Percentiles rank a stretch among this genome's conserved stretches.
Evolutionary conservation across 2,888 invertebrate genomes (phyloP).

Genomic region (Plagodis dolabraria): DNA sequence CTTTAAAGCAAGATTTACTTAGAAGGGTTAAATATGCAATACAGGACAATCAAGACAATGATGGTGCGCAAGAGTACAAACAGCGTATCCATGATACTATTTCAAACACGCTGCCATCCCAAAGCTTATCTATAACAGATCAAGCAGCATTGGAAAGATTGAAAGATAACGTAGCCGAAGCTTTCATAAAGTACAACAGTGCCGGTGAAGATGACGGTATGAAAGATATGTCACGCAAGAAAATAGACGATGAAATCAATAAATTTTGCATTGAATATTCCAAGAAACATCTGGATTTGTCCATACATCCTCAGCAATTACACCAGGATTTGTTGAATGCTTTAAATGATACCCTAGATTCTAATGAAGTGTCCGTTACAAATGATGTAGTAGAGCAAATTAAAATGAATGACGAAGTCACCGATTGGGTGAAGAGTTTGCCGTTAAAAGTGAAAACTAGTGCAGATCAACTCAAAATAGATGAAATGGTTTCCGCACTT

Average conservation of each 20-base stretch:
- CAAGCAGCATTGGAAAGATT: conserved; percentile 52
- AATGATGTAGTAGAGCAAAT: conserved; percentile 53
- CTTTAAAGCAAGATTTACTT: conserved; percentile 45
- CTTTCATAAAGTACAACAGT: conserved; percentile 61
- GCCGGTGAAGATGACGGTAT: conserved; percentile 41
- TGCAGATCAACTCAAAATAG: conserved; percentile 41
- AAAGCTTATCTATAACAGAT: conserved; percentile 45
- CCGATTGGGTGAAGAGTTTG: conserved; percentile 52
- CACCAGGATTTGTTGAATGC: conserved; percentile 52
- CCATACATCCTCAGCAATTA: conserved; percentile 46
- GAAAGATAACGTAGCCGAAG: conserved; percentile 62
- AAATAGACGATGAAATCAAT: conserved; percentile 51
- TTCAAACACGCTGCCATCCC: conserved; percentile 50
- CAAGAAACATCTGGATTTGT: conserved; percentile 45
- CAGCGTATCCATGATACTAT: conserved; percentile 54
- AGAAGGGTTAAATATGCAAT: conserved; percentile 46
- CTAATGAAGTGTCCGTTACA: conserved; percentile 51
- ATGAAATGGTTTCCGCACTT: conserved; percentile 50
- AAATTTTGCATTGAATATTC: conserved; percentile 59
- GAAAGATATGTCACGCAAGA: conserved; percentile 47
- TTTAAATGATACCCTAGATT: conserved; percentile 51
- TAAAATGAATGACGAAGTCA: conserved; percentile 54
- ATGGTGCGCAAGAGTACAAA: conserved; percentile 53
- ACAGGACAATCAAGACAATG: conserved; percentile 44
- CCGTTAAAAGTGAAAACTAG: conserved; percentile 43